Conservation (phyloP, 1,140 invertebrate genomes). For the Condylostylus longicornis region DNA sequence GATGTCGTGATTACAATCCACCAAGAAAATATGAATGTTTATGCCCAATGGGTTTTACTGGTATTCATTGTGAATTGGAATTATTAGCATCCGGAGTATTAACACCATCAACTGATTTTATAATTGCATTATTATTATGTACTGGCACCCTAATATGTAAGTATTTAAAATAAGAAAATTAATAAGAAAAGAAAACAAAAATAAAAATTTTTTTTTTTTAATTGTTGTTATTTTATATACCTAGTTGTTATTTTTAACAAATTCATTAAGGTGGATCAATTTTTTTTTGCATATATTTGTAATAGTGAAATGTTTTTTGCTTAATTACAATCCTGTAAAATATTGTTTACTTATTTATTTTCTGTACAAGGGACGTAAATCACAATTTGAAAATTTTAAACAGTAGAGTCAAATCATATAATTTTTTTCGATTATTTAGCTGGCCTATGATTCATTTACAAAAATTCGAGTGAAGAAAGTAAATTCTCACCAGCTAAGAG, state of each 20-base stretch:
- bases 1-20: slow-evolving; percentile 51
- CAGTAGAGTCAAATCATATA: too few relatives aligned
- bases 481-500: too few relatives aligned
- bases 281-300: not conserved
- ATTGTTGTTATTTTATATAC: not conserved
- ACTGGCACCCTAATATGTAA: slow-evolving; percentile 61
- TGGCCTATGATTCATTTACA: too few relatives aligned
- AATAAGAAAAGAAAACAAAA: too few relatives aligned
- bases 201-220: not conserved
- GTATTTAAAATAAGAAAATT: slow-evolving; percentile 30
- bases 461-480: too few relatives aligned
- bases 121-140: slow-evolving; percentile 64
- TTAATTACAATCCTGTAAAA: too few relatives aligned
- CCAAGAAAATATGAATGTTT: slow-evolving; percentile 56
- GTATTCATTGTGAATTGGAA: slow-evolving; percentile 62
- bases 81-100: slow-evolving; percentile 56
- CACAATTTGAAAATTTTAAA: too few relatives aligned
- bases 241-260: too few relatives aligned
- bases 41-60: slow-evolving; percentile 58
- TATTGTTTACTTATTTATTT: too few relatives aligned
- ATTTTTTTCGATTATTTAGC: too few relatives aligned
- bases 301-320: too few relatives aligned
- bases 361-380: too few relatives aligned
- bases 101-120: slow-evolving; percentile 65
- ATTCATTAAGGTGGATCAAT: not conserved